Evolutionary conservation across 2,888 invertebrate species (phyloP).

Genomic region (Limulus polyphemus): DNA sequence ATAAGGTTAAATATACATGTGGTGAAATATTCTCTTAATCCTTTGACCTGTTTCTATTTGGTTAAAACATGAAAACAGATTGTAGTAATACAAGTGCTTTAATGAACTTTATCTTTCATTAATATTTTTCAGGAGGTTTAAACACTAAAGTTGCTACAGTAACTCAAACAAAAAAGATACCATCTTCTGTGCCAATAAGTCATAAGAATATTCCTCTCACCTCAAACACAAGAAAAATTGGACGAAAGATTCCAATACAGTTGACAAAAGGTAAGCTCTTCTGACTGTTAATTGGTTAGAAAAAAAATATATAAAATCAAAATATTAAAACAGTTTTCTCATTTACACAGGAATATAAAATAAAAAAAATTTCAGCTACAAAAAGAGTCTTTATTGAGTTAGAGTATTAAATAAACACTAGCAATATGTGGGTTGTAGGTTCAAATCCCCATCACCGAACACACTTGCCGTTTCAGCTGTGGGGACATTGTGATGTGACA

Average conservation of each 20-base stretch:
- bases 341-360: background rate
- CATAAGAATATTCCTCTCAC: constrained; percentile 37
- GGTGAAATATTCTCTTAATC: too few species aligned
- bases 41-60: too few species aligned
- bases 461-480: too few species aligned
- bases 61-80: too few species aligned
- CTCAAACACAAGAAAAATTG: constrained; percentile 70
- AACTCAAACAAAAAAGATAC: constrained; percentile 48
- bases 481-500: too few species aligned
- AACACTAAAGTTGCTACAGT: constrained; percentile 47
- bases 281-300: background rate
- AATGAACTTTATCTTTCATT: background rate
- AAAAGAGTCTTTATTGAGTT: too few species aligned
- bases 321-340: background rate
- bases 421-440: too few species aligned
- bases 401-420: too few species aligned
- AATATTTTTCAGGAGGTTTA: constrained; percentile 31
- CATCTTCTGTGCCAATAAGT: constrained; percentile 6
- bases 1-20: too few species aligned
- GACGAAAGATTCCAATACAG: constrained; percentile 45
- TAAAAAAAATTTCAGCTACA: too few species aligned
- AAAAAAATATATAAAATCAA: background rate
- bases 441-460: too few species aligned
- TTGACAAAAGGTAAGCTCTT: constrained; percentile 35
- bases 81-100: background rate